Evolutionary conservation across 1,140 invertebrate genomes (phyloP).

Genomic region (Drosophila simulans): DNA sequence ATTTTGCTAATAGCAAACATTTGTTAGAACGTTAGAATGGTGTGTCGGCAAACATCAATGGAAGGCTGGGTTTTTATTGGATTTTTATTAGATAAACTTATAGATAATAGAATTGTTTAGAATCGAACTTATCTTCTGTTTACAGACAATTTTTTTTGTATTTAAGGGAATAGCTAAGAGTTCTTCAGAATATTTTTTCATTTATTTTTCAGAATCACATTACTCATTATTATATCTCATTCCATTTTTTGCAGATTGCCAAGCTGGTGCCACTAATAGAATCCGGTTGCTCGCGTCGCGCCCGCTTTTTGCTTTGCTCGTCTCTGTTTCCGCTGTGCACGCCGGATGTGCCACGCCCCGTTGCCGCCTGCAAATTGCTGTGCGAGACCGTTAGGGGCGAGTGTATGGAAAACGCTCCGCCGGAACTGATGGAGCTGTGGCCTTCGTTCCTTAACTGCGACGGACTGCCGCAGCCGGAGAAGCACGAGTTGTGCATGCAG

Average conservation of each 20-base stretch:
- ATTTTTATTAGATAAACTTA: conserved; percentile 68
- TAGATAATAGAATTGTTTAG: conserved; percentile 26
- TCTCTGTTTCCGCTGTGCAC: conserved; percentile 97
- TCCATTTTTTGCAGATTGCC: conserved; percentile 86
- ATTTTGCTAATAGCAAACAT: conserved; percentile 39
- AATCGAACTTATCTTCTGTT: not conserved
- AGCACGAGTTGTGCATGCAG: conserved; percentile 86
- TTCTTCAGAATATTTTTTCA: no score
- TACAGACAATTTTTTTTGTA: no score
- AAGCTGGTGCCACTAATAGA: conserved; percentile 86
- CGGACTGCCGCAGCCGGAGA: conserved; percentile 85
- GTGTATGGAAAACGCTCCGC: conserved; percentile 87
- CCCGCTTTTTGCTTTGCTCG: conserved; percentile 95
- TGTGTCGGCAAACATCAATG: conserved; percentile 62
- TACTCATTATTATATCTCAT: no score
- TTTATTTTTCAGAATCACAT: no score
- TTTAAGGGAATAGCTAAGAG: no score
- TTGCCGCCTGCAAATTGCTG: conserved; percentile 94
- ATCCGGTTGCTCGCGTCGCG: conserved; percentile 93
- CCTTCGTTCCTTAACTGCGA: conserved; percentile 91
- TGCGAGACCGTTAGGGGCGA: conserved; percentile 92
- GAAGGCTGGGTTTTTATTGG: conserved; percentile 53
- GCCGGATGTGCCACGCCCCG: conserved; percentile 92
- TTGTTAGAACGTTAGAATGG: conserved; percentile 26
- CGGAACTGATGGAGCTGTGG: conserved; percentile 90